Conservation (phyloP, 2,113 vertebrate genomes). For the Phoenicopterus ruber region DNA sequence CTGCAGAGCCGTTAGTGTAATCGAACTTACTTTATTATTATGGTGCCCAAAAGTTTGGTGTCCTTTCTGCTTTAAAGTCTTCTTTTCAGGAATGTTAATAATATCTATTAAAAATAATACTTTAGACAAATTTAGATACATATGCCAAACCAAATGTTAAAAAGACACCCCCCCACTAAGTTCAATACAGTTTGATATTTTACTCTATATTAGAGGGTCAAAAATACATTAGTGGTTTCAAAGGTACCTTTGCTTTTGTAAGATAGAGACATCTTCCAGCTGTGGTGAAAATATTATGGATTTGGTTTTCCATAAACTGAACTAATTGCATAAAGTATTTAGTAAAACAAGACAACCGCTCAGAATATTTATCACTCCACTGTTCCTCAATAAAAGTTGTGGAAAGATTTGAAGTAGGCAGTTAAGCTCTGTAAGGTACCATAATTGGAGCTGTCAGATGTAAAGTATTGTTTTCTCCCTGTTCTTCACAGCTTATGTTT, state of each 20-base stretch:
- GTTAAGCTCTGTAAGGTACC: neutral
- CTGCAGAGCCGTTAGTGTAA: neutral
- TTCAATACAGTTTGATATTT: neutral
- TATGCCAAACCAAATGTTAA: neutral
- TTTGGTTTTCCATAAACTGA: neutral
- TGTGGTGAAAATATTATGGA: neutral
- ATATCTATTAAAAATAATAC: neutral
- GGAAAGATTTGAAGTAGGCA: neutral
- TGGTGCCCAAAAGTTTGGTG: neutral
- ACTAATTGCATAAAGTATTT: neutral
- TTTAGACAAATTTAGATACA: too few species aligned
- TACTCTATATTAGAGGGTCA: neutral
- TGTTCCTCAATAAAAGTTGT: neutral
- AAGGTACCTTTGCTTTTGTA: neutral
- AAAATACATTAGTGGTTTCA: neutral
- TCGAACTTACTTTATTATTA: neutral
- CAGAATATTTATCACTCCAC: neutral
- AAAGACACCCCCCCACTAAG: rapidly evolving
- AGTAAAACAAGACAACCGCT: neutral
- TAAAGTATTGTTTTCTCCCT: neutral
- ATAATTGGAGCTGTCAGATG: neutral
- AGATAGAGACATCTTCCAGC: neutral
- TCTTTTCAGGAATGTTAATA: neutral
- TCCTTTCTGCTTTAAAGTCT: neutral
- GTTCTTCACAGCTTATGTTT: neutral